These are phyloP conservation scores for Sinotaia quadrata DNA, from an alignment of 2,888 invertebrate species.

Conservation along the genomic window DNA sequence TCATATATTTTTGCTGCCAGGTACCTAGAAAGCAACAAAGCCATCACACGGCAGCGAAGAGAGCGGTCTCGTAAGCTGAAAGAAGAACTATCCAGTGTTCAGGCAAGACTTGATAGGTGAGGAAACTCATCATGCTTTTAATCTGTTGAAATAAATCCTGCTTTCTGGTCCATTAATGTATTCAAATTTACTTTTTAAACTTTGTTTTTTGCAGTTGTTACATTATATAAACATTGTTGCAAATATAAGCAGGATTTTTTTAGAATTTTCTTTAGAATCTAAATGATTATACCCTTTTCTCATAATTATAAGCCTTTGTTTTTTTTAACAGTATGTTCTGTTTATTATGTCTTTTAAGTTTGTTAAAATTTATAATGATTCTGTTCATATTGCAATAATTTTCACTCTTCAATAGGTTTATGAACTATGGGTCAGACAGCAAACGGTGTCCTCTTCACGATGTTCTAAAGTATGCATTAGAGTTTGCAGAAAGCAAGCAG, in stretches of 20 bases:
- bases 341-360: not conserved
- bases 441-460: constrained; percentile 72
- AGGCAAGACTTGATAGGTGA: constrained; percentile 70
- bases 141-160: too few relatives aligned
- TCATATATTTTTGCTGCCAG: constrained; percentile 47
- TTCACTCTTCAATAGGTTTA: constrained; percentile 59
- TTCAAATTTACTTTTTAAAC: too few relatives aligned
- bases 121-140: constrained; percentile 24
- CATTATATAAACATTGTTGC: too few relatives aligned
- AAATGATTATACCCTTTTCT: too few relatives aligned
- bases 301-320: too few relatives aligned
- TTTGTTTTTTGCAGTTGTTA: too few relatives aligned
- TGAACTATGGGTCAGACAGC: constrained; percentile 70
- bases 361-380: not conserved
- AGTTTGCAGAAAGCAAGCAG: constrained; percentile 71
- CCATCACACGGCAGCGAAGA: constrained; percentile 69
- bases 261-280: too few relatives aligned
- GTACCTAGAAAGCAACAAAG: constrained; percentile 72
- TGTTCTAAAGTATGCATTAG: constrained; percentile 71
- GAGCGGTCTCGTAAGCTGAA: constrained; percentile 70
- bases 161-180: too few relatives aligned
- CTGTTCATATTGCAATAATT: not conserved
- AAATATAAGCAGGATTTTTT: too few relatives aligned
- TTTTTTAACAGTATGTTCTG: not conserved
- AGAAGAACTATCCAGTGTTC: constrained; percentile 66